Conservation (phyloP, 2,797 vertebrate species). For the Pseudochirops cupreus region DNA sequence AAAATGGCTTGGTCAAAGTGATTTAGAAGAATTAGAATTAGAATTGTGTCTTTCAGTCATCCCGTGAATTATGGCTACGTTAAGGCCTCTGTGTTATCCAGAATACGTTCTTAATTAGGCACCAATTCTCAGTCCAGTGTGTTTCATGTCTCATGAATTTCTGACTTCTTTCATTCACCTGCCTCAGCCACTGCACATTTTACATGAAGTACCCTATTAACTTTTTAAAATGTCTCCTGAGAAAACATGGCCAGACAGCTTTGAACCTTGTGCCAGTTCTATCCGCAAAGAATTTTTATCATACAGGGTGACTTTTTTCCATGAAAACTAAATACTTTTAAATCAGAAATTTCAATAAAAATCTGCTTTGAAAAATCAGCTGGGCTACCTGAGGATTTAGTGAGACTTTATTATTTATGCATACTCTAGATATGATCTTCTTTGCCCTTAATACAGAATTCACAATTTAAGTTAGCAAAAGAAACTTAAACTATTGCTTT, state of each 20-base stretch:
- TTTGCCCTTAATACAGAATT: slow-evolving; percentile 44
- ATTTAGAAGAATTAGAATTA: background rate
- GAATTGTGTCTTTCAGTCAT: slow-evolving; percentile 15
- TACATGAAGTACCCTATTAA: background rate
- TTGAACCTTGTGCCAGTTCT: slow-evolving; percentile 23
- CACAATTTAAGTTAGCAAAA: slow-evolving; percentile 54
- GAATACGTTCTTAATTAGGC: background rate
- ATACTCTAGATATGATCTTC: slow-evolving; percentile 42
- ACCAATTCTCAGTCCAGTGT: background rate
- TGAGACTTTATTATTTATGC: slow-evolving; percentile 50
- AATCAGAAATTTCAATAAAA: slow-evolving; percentile 57
- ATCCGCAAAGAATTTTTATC: slow-evolving; percentile 58
- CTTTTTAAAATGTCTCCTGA: slow-evolving; percentile 59
- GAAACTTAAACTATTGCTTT: slow-evolving; percentile 61
- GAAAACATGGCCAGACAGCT: slow-evolving; percentile 58
- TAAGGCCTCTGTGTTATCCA: background rate
- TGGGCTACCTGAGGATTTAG: slow-evolving; percentile 59
- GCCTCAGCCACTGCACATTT: slow-evolving; percentile 25
- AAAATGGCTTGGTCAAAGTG: slow-evolving; percentile 25
- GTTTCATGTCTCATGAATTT: slow-evolving; percentile 26
- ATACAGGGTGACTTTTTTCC: slow-evolving; percentile 47
- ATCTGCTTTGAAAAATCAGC: slow-evolving; percentile 64
- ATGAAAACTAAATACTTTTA: slow-evolving; percentile 58
- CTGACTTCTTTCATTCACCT: slow-evolving; percentile 25
- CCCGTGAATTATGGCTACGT: background rate